Conservation (phyloP, 2,113 vertebrate species). For the Bubo blakistoni region DNA sequence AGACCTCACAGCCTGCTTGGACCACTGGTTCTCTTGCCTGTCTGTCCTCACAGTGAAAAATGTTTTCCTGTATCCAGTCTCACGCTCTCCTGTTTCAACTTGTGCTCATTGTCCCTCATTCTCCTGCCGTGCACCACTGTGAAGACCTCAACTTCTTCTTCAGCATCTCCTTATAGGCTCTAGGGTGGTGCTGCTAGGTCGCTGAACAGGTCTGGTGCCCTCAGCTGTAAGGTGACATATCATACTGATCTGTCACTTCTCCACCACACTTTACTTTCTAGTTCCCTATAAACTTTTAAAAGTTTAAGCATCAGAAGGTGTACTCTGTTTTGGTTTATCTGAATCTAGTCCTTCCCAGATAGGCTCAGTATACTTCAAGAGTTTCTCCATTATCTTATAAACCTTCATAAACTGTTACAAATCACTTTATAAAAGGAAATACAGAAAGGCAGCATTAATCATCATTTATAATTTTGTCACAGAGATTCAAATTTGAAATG, state of each 20-base stretch:
- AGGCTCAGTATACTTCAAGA: neutral
- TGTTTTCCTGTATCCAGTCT: neutral
- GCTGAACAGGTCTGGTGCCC: neutral
- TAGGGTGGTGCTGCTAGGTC: neutral
- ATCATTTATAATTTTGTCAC: neutral
- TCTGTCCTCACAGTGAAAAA: neutral
- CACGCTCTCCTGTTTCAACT: neutral
- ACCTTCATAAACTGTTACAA: neutral
- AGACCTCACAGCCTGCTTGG: accelerated
- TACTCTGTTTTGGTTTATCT: neutral
- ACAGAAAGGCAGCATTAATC: neutral
- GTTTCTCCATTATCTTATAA: neutral
- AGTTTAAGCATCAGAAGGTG: neutral
- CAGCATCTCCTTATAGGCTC: neutral
- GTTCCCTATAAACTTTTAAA: neutral
- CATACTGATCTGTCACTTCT: neutral
- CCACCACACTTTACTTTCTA: neutral
- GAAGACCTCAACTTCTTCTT: neutral
- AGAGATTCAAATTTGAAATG: neutral
- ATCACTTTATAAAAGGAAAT: neutral
- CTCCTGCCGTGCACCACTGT: neutral
- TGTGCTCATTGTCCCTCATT: neutral
- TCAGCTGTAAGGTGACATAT: neutral
- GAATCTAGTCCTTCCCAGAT: neutral
- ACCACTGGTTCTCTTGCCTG: neutral